Evolutionary conservation across 1,140 invertebrate species (phyloP).

Genomic region (Capitella teleta): DNA sequence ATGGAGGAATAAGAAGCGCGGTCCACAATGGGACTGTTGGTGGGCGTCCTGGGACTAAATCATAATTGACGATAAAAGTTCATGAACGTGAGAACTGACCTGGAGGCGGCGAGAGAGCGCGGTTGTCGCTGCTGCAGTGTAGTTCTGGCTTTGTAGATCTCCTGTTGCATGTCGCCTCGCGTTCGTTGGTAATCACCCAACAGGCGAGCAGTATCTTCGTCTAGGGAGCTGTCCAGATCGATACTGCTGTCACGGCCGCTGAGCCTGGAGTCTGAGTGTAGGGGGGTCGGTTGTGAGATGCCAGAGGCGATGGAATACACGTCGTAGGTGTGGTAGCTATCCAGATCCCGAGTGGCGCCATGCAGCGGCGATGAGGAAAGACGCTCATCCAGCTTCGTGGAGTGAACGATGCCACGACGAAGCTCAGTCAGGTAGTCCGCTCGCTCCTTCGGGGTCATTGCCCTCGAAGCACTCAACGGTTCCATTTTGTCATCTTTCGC

Average conservation of each 20-base stretch:
- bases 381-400: not conserved
- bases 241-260: not conserved
- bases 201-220: not conserved
- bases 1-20: no score
- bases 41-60: no score
- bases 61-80: no score
- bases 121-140: no score
- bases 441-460: conserved; percentile 1
- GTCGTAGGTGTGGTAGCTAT: not conserved
- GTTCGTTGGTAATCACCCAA: conserved; percentile 1
- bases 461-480: not conserved
- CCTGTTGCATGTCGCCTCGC: not conserved
- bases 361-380: not conserved
- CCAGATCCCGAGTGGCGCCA: not conserved
- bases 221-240: not conserved
- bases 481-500: not conserved
- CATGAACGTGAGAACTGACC: no score
- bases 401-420: not conserved
- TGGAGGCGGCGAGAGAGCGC: no score
- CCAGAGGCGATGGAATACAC: not conserved
- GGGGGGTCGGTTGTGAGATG: not conserved
- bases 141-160: conserved; percentile 2
- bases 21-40: no score
- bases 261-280: not conserved
- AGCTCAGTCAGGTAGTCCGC: not conserved